Evolutionary conservation across 2,797 vertebrate species (phyloP), one percentile per base, ranked within the genome.

Genomic region (Clarias fuscus): DNA sequence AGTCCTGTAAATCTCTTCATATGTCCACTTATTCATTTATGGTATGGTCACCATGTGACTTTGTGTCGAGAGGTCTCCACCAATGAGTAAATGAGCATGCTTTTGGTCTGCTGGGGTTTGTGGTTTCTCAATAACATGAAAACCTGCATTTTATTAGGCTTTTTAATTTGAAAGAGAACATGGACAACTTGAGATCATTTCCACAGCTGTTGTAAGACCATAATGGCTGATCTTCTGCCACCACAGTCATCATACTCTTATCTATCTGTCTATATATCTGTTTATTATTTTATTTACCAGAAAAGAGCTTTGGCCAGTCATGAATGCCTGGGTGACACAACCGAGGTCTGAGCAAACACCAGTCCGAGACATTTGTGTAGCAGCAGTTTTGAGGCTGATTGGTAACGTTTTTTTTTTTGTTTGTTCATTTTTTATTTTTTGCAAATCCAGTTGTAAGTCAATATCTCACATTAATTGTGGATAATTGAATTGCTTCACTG

Each of bases 321-420:
- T 99, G 97, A 97, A 99, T 89, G 92, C 93, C 20, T 99, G 98
- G 98, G 92, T 98, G 89, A 95, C 93, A n/a, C 96, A 96, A 83
- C 95, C 96, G 83, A 97, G 97, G 90, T 91, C 93, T 15, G 92
- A 93, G 64, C 93, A 94, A 48, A 92, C 90, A 11, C 87, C 94
- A 0, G 59, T 97, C 89, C 93, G 94, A 7, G 96, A 99, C 84
- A 89, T 94, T 67, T 95, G 96, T 7, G 90, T 97, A 1, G 96
- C 97, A 1, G 91, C 96, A 43, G 95, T 96, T 2, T 95, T 99
- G 68, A 94, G 97, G 88, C 95, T 99, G 79, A 97, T 99, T 56
- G 98, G 98, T 99, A 90, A 92, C 2, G 2, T 13, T 53, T 53
- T 53, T 53, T 53, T 13, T 7, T 53, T 53, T 48, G 8, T 48